These are phyloP conservation scores for Tachyglossus aculeatus DNA, from an alignment of 2,797 vertebrate species.

Conservation along the genomic window DNA sequence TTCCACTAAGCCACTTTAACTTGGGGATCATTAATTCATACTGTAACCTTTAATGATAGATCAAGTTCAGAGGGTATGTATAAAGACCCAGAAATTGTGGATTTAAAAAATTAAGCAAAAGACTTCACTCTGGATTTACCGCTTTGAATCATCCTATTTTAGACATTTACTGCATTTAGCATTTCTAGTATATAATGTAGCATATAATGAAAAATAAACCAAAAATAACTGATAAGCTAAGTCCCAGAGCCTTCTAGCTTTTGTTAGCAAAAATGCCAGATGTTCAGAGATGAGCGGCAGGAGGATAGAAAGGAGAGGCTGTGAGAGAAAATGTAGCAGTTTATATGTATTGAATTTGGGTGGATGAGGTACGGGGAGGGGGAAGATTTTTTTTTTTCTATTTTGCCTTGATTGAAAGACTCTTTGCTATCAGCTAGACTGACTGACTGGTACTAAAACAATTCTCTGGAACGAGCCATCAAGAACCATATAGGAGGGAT, in stretches of 20 bases:
- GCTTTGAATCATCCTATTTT: constrained; percentile 19
- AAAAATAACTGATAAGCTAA: constrained; percentile 36
- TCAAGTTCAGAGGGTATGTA: no score
- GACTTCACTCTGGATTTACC: constrained; percentile 14
- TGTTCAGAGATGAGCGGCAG: constrained; percentile 38
- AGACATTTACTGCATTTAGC: constrained; percentile 12
- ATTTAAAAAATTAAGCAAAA: neutral
- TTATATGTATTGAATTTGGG: neutral
- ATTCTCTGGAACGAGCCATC: constrained; percentile 31
- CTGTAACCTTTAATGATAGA: no score
- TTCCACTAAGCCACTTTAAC: no score
- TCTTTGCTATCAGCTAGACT: constrained; percentile 30
- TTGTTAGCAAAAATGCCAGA: constrained; percentile 17
- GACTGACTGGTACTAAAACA: constrained; percentile 38
- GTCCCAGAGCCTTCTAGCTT: neutral
- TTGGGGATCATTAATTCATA: no score
- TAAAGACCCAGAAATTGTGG: neutral
- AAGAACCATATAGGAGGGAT: constrained; percentile 26
- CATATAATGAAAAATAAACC: constrained; percentile 21
- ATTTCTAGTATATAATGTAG: constrained; percentile 18
- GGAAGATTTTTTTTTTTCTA: constrained; percentile 13
- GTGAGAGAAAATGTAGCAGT: neutral
- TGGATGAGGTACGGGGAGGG: neutral
- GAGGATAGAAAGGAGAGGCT: constrained; percentile 6
- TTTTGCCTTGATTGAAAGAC: constrained; percentile 12